Conservation (phyloP, 2,888 invertebrate genomes). For the Folsomia candida region DNA sequence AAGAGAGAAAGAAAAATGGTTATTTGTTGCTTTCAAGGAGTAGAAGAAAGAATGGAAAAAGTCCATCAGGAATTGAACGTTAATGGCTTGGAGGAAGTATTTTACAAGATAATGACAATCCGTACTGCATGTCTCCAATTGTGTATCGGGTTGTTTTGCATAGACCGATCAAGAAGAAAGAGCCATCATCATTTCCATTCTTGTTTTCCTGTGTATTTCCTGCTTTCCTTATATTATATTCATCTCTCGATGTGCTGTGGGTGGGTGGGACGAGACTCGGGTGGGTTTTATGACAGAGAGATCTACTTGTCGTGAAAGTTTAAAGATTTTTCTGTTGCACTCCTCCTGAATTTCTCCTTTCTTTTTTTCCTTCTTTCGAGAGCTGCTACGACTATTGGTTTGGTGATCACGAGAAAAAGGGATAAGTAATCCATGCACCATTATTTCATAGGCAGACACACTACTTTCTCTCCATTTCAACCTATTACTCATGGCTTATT, state of each 20-base stretch:
- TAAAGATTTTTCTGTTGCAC: conserved; percentile 17
- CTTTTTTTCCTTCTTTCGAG: conserved; percentile 1
- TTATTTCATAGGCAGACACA: conserved; percentile 11
- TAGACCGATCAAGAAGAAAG: conserved; percentile 14
- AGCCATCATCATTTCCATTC: conserved; percentile 14
- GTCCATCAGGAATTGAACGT: conserved; percentile 38
- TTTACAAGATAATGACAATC: conserved; percentile 45
- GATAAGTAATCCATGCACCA: conserved; percentile 25
- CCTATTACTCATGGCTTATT: conserved; percentile 38
- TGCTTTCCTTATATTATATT: background rate
- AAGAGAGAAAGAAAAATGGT: no score
- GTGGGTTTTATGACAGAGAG: conserved; percentile 12
- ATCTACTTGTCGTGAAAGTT: conserved; percentile 22
- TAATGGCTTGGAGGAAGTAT: conserved; percentile 48
- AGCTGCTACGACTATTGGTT: no score
- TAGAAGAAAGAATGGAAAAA: no score
- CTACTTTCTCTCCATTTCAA: conserved; percentile 11
- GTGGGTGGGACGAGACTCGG: background rate
- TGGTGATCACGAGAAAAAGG: conserved; percentile 27
- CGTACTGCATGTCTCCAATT: conserved; percentile 23
- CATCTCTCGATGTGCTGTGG: background rate
- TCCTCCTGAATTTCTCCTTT: conserved; percentile 3
- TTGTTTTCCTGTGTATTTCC: background rate
- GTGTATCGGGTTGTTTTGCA: conserved; percentile 16
- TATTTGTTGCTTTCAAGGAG: no score